phyloP scores from a whole-genome alignment of 2,888 invertebrate species.

The Campoplex capitator region DNA sequence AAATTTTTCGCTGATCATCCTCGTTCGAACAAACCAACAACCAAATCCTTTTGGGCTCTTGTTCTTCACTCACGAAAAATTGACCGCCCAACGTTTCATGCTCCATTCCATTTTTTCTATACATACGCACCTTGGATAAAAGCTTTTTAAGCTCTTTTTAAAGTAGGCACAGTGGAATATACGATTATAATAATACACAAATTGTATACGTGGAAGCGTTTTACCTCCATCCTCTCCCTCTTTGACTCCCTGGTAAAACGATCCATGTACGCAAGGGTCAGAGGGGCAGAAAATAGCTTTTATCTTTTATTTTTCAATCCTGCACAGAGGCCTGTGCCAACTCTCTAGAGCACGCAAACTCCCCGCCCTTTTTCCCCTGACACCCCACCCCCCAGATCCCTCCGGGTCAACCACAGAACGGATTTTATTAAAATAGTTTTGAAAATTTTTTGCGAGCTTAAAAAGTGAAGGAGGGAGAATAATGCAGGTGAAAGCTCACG shows the following conservation, averaged over 20 bases:
- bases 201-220: neutral
- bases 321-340: neutral
- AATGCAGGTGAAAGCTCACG: neutral
- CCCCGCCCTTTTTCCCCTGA: neutral
- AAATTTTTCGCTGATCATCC: neutral
- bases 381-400: conserved; percentile 14
- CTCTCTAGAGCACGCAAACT: conserved; percentile 23
- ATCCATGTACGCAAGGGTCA: conserved; percentile 2
- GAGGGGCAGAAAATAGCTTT: conserved; percentile 3
- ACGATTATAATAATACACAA: conserved; percentile 6
- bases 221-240: neutral
- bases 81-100: neutral
- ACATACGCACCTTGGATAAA: neutral
- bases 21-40: neutral
- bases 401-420: conserved; percentile 52
- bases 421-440: conserved; percentile 68
- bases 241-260: neutral
- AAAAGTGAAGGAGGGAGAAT: neutral
- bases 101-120: neutral
- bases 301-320: conserved; percentile 23
- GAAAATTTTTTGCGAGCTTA: conserved; percentile 3
- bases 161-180: conserved; percentile 1
- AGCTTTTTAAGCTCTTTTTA: neutral
- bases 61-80: neutral
- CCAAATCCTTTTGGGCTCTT: neutral